These are phyloP conservation scores for Zaprionus bogoriensis DNA, from an alignment of 2,888 invertebrate species.

Conservation along the genomic window DNA sequence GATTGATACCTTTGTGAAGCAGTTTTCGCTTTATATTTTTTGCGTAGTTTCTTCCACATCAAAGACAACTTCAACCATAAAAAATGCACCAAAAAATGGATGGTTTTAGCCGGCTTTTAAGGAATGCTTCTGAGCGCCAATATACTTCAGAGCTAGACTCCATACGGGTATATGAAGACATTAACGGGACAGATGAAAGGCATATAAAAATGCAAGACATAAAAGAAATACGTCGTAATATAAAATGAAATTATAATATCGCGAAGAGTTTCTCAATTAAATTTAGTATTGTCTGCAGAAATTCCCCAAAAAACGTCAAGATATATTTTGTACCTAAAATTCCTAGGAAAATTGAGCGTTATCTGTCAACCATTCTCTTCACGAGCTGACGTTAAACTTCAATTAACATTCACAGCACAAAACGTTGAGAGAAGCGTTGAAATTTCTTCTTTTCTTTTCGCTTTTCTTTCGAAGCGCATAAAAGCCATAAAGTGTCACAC, in stretches of 20 bases:
- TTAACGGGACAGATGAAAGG: too few relatives aligned
- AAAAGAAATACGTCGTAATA: not conserved
- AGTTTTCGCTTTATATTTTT: conserved; percentile 37
- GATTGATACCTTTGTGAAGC: conserved; percentile 49
- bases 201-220: not conserved
- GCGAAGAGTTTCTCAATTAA: not conserved
- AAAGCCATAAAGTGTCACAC: conserved; percentile 61
- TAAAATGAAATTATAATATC: not conserved
- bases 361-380: conserved; percentile 10
- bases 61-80: conserved; percentile 22
- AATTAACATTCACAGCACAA: conserved; percentile 51
- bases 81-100: not conserved
- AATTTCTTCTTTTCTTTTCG: conserved; percentile 13
- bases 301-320: not conserved
- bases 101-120: not conserved
- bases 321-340: not conserved
- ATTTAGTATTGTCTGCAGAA: not conserved
- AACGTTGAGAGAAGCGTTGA: conserved; percentile 24
- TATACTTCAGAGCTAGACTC: too few relatives aligned
- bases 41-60: conserved; percentile 15
- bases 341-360: not conserved
- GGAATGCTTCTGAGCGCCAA: not conserved
- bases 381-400: conserved; percentile 43
- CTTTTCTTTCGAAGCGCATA: conserved; percentile 37
- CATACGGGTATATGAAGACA: too few relatives aligned